Evolutionary conservation across 2,888 invertebrate species (phyloP), one percentile per base, ranked within the genome.

Genomic region (Vanessa cardui): DNA sequence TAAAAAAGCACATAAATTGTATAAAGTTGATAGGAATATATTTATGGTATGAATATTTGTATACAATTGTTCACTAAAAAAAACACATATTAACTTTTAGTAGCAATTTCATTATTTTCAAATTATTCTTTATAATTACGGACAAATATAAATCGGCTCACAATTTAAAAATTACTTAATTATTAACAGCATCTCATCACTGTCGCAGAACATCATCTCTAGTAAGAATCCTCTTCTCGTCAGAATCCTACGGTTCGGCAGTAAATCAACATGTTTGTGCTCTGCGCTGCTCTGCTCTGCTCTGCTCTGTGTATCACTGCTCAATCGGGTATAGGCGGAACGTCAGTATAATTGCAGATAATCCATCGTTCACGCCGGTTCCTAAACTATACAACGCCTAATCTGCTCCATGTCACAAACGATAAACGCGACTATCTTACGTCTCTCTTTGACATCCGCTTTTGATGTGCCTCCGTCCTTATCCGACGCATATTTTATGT

Each of bases 331-430:
- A 52, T 26, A 26, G 26, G 26, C 52, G 39, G 39, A 39, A 39
- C 39, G 39, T 39, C 39, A 39, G 39, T 39, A 39, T 52, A 26
- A 54, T 9, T 54, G 21, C 21, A 21, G 21, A 21, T 20, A 18
- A 49, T 49, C 50, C 15, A 50, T 50, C 21, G 50, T 50, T 50
- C 20, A 26, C 21, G 50, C 21, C 21, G 21, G 50, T 50, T 64
- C 64, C 18, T 64, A 58, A 1, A 58, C 64, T 64, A 64, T 26
- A 26, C 50, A 21, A 44, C 58, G 47, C 66, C 61, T 66, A 66
- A 66, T 66, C 66, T 61, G 50, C 60, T 54, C 26, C 61, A 46
- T 18, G 66, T 66, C 61, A 66, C 66, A 61, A 54, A 60, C 61
- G 39, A 56, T 61, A 61, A 66, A 66, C 66, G 61, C 31, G 45